These are phyloP conservation scores for Pipistrellus nathusii DNA, from an alignment of 2,797 vertebrate genomes.

Conservation along the genomic window DNA sequence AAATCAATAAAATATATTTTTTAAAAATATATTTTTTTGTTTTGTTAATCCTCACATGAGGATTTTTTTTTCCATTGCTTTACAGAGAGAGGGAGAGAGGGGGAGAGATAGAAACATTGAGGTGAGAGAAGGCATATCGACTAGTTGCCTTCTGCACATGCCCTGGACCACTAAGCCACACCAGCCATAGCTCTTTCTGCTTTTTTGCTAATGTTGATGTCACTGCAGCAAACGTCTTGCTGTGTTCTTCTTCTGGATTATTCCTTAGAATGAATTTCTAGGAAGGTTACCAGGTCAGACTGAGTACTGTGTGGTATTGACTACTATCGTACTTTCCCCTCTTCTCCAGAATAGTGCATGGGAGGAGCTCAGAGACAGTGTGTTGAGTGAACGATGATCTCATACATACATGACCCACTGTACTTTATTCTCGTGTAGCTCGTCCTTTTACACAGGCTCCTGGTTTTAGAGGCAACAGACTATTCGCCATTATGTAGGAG, in stretches of 20 bases:
- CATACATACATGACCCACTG: background rate
- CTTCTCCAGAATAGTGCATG: background rate
- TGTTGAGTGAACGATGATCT: background rate
- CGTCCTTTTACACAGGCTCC: background rate
- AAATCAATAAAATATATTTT: too few species aligned
- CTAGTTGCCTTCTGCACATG: too few species aligned
- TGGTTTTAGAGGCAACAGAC: background rate
- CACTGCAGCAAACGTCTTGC: background rate
- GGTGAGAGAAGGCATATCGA: too few species aligned
- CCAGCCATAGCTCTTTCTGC: background rate
- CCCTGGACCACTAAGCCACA: too few species aligned
- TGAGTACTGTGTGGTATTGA: background rate
- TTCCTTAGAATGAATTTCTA: background rate
- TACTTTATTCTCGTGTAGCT: background rate
- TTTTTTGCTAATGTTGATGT: constrained; percentile 1
- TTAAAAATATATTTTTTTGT: too few species aligned
- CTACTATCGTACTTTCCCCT: background rate
- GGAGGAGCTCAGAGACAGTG: background rate
- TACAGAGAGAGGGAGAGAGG: too few species aligned
- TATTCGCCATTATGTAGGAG: background rate
- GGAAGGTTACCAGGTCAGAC: background rate
- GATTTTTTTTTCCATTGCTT: too few species aligned
- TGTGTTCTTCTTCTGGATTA: background rate
- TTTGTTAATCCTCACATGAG: too few species aligned
- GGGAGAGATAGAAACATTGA: too few species aligned